A percentile compares a stretch with the other conserved stretches of the same genome.
phyloP scores from a whole-genome alignment of 2,797 vertebrate species.

The Coranthus polyacanthus region DNA sequence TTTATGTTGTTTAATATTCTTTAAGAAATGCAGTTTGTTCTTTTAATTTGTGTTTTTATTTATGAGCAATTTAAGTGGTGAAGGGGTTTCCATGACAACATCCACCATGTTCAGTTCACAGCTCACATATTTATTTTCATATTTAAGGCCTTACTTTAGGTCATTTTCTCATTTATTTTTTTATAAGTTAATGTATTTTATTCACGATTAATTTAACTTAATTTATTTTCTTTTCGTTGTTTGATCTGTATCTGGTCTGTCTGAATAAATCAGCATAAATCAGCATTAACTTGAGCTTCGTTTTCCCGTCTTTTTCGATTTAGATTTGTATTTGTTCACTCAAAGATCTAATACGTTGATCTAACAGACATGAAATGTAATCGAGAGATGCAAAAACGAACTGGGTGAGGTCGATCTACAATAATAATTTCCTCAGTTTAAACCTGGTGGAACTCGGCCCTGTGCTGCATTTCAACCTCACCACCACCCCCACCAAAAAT shows the following conservation, averaged over 20 bases:
- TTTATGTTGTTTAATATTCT: not conserved
- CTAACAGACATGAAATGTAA: no score
- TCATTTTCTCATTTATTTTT: conserved; percentile 31
- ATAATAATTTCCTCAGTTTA: no score
- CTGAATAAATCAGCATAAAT: conserved; percentile 54
- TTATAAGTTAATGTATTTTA: conserved; percentile 32
- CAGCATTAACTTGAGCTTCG: not conserved
- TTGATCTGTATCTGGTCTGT: not conserved
- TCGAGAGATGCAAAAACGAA: no score
- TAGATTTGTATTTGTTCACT: no score
- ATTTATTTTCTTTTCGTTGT: conserved; percentile 44
- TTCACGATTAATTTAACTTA: conserved; percentile 61
- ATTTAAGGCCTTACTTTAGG: conserved; percentile 25
- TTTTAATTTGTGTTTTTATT: conserved; percentile 15
- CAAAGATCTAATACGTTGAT: no score
- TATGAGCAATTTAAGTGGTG: conserved; percentile 17
- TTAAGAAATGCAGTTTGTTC: not conserved
- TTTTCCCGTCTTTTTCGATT: not conserved
- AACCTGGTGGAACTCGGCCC: no score
- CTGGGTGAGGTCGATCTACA: no score
- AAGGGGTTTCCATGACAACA: not conserved
- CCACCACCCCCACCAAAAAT: no score
- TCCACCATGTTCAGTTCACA: conserved; percentile 13
- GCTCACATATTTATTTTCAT: conserved; percentile 39
- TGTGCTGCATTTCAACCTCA: no score